These are phyloP conservation scores for Diloba caeruleocephala DNA, from an alignment of 2,888 invertebrate genomes.

Conservation along the genomic window DNA sequence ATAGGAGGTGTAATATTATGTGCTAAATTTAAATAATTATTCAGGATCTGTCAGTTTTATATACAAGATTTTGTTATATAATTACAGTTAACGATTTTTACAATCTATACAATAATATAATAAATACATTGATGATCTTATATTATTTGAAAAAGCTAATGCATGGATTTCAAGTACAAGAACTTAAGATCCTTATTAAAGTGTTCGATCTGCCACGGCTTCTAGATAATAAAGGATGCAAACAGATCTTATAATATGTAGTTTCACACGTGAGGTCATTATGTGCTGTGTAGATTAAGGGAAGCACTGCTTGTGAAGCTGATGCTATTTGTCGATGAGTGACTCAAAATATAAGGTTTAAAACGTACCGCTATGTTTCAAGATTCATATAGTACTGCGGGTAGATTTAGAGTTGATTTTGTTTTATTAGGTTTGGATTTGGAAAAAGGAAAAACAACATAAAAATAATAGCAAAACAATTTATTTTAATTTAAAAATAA, in stretches of 20 bases:
- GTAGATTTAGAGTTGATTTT: conserved; percentile 39
- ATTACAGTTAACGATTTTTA: neutral
- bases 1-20: conserved; percentile 8
- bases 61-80: too few relatives aligned
- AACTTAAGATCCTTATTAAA: conserved; percentile 4
- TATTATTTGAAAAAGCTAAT: too few relatives aligned
- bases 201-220: conserved; percentile 11
- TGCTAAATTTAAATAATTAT: conserved; percentile 5
- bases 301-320: conserved; percentile 54
- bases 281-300: conserved; percentile 49
- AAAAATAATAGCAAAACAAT: conserved; percentile 58
- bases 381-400: conserved; percentile 30
- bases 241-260: conserved; percentile 24
- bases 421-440: conserved; percentile 48
- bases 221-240: conserved; percentile 17
- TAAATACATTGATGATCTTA: too few relatives aligned
- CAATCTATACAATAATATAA: too few relatives aligned
- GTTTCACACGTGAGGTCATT: conserved; percentile 44
- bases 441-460: conserved; percentile 55
- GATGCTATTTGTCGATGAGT: conserved; percentile 45
- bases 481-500: conserved; percentile 62
- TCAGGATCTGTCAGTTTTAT: neutral
- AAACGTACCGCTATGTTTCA: conserved; percentile 38
- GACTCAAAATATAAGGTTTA: conserved; percentile 35
- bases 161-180: conserved; percentile 2